Base-by-base conservation (phyloP, 2,797 vertebrate genomes). In the Pteropus rufus region DNA sequence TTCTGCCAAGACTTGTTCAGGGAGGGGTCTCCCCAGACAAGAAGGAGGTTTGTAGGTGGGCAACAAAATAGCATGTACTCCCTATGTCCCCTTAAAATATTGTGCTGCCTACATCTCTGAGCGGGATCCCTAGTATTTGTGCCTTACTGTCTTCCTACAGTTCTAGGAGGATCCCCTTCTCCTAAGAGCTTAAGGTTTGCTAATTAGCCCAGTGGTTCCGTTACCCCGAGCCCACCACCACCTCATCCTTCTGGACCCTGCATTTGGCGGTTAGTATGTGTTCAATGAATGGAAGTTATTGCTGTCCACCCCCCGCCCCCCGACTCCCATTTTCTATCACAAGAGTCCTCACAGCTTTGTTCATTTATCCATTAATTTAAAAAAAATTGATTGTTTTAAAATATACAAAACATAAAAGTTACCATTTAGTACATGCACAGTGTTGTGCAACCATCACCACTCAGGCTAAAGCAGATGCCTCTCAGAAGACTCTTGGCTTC, bases 221-320 rank as follows among this genome's bases (percentile, higher is more conserved):
- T 58, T 31, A 2, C 26, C 77, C 18, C 11, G 11, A 36, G 36
- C 7, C 76, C 34, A 15, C 18, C 2, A 8, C 34, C 15, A 2
- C 24, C 52, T 90, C 46, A 12, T 44, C 65, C 1, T 1, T 21
- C 44, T 6, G 18, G 67, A 49, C 31, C 54, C 41, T 21, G 39
- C 5, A 6, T 15, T 36, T 21, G 82, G 46, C 11, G n/a, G 56
- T 23, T n/a, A 91, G 21, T 19, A 31, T 60, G 60, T 60, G 6
- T 26, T 60, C 62, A 14, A 0, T 18, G 49, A 62, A 12, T n/a
- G 29, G 60, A 1, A 0, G 0, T 24, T 26, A 1, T 79, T 10
- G 10, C 1, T 23, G 36, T 41, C 36, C 39, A 0, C 46, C 46
- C 46, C 46, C 41, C 8, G 36, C 36, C 3, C 46, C 46, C 46